Evolutionary conservation across 2,113 vertebrate genomes (phyloP), one percentile per base, ranked within the genome.

Genomic region (Anoura caudifer): DNA sequence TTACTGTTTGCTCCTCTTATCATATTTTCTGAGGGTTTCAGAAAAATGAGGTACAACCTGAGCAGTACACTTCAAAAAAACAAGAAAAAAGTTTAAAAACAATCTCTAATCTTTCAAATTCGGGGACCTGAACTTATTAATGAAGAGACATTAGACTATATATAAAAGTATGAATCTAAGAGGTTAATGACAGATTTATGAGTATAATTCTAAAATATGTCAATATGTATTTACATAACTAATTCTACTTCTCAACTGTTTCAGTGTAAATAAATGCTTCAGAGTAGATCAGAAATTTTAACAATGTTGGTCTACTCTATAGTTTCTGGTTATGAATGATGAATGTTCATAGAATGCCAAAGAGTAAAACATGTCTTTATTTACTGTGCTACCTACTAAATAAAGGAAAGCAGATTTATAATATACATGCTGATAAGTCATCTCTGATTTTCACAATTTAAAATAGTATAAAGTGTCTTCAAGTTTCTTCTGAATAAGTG

Each of bases 401-500:
- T 45, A 70, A 90, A 45, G 77, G 20, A 90, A 77, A 75, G 47
- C 87, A 61, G 52, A 92, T 73, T 76, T 93, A 52, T 1, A 90
- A 82, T 61, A 76, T 6, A 73, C 11, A 76, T 28, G 26, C 20
- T 50, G 15, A 19, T 22, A 67, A 70, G 11, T 61, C 59, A 80
- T 61, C 28, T 81, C 69, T 83, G 43, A 76, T 65, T 72, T 93
- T 88, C 72, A 93, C 38, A 88, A 84, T 67, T 80, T 81, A 61
- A 94, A 77, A 82, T 4, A 84, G 69, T 47, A 41, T 33, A 41
- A 84, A 89, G 33, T 85, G 5, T 97, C 33, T 43, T 41, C 77
- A 61, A 86, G 54, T 70, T 81, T 88, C 82, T 65, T 81, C 81
- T 95, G 52, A 90, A 81, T 81, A 76, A 91, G 83, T 61, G 72